These are phyloP conservation scores for Catajapyx aquilonaris DNA, from an alignment of 1,140 invertebrate genomes.

Conservation along the genomic window DNA sequence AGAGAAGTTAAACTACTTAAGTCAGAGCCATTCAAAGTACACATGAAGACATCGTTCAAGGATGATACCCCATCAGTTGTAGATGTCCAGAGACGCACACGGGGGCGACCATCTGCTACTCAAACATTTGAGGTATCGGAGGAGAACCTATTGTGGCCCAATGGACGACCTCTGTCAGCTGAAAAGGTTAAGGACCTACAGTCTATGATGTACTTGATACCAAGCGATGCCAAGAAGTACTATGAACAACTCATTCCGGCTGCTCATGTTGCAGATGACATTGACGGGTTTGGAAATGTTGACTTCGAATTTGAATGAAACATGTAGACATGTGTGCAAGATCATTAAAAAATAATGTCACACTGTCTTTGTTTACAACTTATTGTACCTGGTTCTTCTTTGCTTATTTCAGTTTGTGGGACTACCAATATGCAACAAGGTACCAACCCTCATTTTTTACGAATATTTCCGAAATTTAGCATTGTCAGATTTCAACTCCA, in stretches of 20 bases:
- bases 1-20: conserved; percentile 6
- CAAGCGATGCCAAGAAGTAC: not conserved
- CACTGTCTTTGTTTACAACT: no score
- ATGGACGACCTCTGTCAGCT: not conserved
- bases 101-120: no score
- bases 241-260: not conserved
- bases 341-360: no score
- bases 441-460: no score
- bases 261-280: not conserved
- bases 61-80: conserved; percentile 9
- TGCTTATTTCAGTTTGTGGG: no score
- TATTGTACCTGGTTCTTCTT: no score
- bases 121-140: conserved; percentile 8
- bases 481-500: no score
- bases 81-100: conserved; percentile 6
- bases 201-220: conserved; percentile 1
- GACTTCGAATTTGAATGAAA: conserved; percentile 3
- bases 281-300: conserved; percentile 2
- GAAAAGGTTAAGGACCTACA: conserved; percentile 1
- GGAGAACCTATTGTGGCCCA: not conserved
- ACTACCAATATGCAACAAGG: no score
- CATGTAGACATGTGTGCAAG: no score
- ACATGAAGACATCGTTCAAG: conserved; percentile 8
- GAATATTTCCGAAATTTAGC: no score
- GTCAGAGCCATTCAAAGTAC: conserved; percentile 1